Base-by-base conservation (phyloP, 37 sponge, comb jelly and placozoan species). In the Halichondria panicea region DNA sequence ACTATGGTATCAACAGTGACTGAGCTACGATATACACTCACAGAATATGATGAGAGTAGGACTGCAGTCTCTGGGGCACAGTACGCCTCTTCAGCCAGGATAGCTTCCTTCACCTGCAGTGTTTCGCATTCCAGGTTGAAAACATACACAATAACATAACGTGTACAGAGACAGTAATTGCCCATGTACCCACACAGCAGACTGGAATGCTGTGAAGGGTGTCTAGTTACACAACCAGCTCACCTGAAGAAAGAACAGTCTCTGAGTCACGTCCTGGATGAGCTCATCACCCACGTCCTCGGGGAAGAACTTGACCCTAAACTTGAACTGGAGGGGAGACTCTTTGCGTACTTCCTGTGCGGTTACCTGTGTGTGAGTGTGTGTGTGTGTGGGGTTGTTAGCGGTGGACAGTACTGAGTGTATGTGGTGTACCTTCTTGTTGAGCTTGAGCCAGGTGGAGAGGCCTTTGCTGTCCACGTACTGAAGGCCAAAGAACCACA, bases 401-500 rank as follows among this genome's bases (percentile, higher is more conserved):
- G n/a, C n/a, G n/a, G n/a, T n/a, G n/a, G n/a, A n/a, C n/a, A n/a
- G n/a, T n/a, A n/a, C n/a, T n/a, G n/a, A n/a, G n/a, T n/a, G n/a
- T n/a, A n/a, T n/a, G n/a, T n/a, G n/a, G n/a, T n/a, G 33, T 41
- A 96, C 99, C 86, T 95, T 97, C 89, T 95, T 97, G 86, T 97
- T 92, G 75, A 97, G 85, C 55, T 92, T 95, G 62, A 97, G 80
- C 99, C 99, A 97, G 4, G 99, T 93, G 44, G 57, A 37, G 66
- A 85, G 83, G 3, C 93, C 93, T 55, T 97, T 95, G 62, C 68
- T 79, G 79, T 97, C 99, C 5, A 68, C 72, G 66, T 95, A 97
- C 91, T 95, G 93, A 2, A 97, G 87, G 15, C 99, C 99, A 76
- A 97, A 97, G 84, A 78, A 97, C 99, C 99, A 97, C 36, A 97